These are phyloP conservation scores for Melanotaenia boesemani DNA, from an alignment of 2,797 vertebrate genomes.

Conservation along the genomic window DNA sequence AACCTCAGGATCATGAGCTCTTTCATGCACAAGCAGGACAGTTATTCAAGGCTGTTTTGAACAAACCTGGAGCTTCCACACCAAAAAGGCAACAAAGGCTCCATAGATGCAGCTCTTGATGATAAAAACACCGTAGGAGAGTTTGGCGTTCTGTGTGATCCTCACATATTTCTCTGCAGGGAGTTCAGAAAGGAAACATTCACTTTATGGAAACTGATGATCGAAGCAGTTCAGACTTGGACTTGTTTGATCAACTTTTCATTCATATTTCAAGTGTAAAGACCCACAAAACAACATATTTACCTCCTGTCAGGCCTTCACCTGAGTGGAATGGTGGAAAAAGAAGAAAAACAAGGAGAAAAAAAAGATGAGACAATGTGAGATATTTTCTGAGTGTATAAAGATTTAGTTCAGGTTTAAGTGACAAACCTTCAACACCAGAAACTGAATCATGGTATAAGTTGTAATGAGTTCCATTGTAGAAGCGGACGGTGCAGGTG, in stretches of 20 bases:
- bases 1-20: neutral
- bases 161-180: constrained; percentile 59
- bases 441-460: neutral
- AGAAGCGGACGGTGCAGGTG: constrained; percentile 54
- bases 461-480: neutral
- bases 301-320: constrained; percentile 30
- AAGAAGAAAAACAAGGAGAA: neutral
- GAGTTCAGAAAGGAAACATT: neutral
- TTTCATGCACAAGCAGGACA: neutral
- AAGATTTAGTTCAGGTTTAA: neutral
- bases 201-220: neutral
- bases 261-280: rapidly evolving
- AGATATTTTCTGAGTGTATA: neutral
- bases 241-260: neutral
- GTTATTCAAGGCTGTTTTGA: neutral
- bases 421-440: neutral
- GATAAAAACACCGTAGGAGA: constrained; percentile 71
- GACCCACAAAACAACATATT: constrained; percentile 3
- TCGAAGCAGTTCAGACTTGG: neutral
- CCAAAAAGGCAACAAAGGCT: constrained; percentile 64
- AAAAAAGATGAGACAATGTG: neutral
- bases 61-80: constrained; percentile 74
- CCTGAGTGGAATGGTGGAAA: neutral
- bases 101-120: constrained; percentile 79
- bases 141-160: constrained; percentile 36